Conservation (phyloP, 1,140 invertebrate genomes). For the Marisa cornuarietis region DNA sequence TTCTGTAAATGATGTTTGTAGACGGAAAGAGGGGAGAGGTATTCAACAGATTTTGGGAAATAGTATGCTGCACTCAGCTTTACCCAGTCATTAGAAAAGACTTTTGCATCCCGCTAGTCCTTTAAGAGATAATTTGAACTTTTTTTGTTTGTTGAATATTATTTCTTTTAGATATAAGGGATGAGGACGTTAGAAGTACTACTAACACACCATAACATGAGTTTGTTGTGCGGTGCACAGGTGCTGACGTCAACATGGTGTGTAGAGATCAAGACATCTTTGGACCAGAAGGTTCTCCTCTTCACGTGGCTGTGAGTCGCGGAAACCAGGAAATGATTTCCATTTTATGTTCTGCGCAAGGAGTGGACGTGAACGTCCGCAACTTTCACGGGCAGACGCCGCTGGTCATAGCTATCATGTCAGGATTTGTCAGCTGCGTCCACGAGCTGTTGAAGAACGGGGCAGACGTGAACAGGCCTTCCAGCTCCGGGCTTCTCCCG, state of each 20-base stretch:
- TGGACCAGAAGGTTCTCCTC: background rate
- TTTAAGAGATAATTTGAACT: no score
- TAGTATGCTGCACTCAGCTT: no score
- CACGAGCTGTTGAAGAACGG: background rate
- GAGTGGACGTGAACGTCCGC: background rate
- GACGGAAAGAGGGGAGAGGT: no score
- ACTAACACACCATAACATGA: no score
- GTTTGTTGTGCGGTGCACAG: background rate
- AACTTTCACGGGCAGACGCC: background rate
- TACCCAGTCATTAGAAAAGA: no score
- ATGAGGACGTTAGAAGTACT: no score
- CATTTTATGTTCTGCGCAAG: background rate
- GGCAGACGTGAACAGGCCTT: background rate
- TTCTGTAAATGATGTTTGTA: no score
- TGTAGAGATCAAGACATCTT: background rate
- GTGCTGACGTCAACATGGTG: background rate
- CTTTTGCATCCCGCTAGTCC: no score
- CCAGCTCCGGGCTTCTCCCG: background rate
- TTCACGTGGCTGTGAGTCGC: background rate
- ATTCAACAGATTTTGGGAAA: no score
- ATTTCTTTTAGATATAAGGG: no score
- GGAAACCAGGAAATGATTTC: background rate
- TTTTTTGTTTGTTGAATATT: no score
- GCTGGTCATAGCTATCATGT: background rate
- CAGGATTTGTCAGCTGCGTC: background rate